A percentile compares a stretch with the other conserved stretches of the same genome.
Evolutionary conservation across 2,888 invertebrate species (phyloP).

Genomic region (Callinectes sapidus): DNA sequence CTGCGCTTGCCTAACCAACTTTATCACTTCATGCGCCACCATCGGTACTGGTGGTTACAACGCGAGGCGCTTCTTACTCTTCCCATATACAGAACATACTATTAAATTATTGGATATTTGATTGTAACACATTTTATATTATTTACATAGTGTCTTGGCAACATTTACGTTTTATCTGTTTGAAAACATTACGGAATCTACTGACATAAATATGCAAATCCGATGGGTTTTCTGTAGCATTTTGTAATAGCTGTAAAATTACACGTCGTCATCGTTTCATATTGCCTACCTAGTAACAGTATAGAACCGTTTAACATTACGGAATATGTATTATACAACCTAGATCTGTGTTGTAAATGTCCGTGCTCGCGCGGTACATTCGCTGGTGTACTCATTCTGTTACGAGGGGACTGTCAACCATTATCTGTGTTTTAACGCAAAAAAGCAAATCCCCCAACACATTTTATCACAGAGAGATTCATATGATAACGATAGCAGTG

Average conservation of each 20-base stretch:
- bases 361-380: neutral
- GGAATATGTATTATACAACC: neutral
- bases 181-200: neutral
- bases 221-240: neutral
- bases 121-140: no score
- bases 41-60: no score
- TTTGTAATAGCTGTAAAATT: constrained; percentile 6
- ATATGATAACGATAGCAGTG: constrained; percentile 4
- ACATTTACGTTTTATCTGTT: neutral
- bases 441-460: neutral
- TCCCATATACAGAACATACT: no score
- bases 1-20: no score
- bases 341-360: neutral
- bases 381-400: neutral
- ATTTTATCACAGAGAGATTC: constrained; percentile 6
- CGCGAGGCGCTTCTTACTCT: no score
- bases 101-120: no score
- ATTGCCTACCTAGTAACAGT: neutral
- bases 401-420: neutral
- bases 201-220: neutral
- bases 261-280: neutral
- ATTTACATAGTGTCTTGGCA: neutral
- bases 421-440: neutral
- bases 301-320: neutral
- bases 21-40: no score